These are phyloP conservation scores for Neoascia interrupta DNA, from an alignment of 2,888 invertebrate species.

Conservation along the genomic window DNA sequence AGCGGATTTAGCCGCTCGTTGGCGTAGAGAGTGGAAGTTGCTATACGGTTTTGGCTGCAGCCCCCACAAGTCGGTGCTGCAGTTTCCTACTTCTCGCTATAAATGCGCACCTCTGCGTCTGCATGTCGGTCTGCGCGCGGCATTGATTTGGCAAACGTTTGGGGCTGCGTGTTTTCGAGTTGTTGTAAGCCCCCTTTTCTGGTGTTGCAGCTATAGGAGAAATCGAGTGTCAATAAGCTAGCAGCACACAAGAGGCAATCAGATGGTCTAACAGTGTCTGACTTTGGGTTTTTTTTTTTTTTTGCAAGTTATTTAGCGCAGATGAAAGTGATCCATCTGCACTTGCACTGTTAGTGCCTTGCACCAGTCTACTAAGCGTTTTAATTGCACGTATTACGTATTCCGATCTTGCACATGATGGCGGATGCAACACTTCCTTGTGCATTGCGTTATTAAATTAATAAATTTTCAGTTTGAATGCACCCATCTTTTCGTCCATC, in stretches of 20 bases:
- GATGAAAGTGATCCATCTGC: slow-evolving; percentile 69
- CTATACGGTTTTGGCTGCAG: slow-evolving; percentile 27
- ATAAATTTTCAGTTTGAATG: slow-evolving; percentile 68
- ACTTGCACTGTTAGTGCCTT: slow-evolving; percentile 66
- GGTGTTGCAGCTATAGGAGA: slow-evolving; percentile 53
- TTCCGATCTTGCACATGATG: slow-evolving; percentile 66
- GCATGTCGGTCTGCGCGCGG: slow-evolving; percentile 5
- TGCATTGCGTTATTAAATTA: slow-evolving; percentile 67
- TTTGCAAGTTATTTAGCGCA: slow-evolving; percentile 56
- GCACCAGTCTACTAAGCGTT: slow-evolving; percentile 69
- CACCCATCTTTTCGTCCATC: slow-evolving; percentile 61
- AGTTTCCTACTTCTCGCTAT: slow-evolving; percentile 50
- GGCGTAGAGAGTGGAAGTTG: slow-evolving; percentile 69
- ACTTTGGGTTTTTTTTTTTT: slow-evolving; percentile 4
- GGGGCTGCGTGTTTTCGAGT: slow-evolving; percentile 46
- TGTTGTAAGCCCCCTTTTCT: slow-evolving; percentile 5
- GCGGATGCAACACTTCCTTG: slow-evolving; percentile 65
- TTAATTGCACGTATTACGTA: slow-evolving; percentile 67
- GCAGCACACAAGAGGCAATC: slow-evolving; percentile 36
- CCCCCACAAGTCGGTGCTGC: slow-evolving; percentile 28
- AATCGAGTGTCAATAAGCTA: slow-evolving; percentile 68
- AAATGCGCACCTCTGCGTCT: slow-evolving; percentile 6
- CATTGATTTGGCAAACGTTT: slow-evolving; percentile 65
- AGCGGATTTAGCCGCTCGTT: slow-evolving; percentile 67
- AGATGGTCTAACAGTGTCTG: slow-evolving; percentile 9